Evolutionary conservation across 2,888 invertebrate species (phyloP).

Genomic region (Tipula confusa): DNA sequence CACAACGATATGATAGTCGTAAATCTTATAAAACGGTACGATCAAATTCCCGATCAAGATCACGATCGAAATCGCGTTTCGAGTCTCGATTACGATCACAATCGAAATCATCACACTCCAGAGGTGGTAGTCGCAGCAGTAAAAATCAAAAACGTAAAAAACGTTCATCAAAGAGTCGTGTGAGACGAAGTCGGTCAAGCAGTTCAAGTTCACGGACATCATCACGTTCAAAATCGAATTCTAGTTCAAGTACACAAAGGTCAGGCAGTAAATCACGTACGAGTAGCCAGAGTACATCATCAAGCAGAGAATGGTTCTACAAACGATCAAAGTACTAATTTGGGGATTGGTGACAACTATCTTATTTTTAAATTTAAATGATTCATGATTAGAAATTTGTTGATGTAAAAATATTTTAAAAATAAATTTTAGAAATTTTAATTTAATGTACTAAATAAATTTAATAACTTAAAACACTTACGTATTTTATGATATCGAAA

Average conservation of each 20-base stretch:
- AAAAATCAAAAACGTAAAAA: not conserved
- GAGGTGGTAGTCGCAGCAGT: not conserved
- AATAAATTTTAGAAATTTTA: not conserved
- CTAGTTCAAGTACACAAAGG: not conserved
- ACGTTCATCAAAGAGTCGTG: not conserved
- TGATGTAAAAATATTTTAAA: not conserved
- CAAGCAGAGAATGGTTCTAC: not conserved
- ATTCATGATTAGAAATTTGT: not conserved
- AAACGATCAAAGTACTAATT: not conserved
- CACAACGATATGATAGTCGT: not conserved
- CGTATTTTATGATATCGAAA: too few relatives aligned
- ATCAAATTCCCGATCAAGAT: constrained; percentile 37
- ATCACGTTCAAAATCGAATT: not conserved
- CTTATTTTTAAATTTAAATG: not conserved
- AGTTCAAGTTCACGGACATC: not conserved
- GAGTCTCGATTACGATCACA: constrained; percentile 36
- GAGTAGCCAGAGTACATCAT: not conserved
- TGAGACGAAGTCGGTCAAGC: not conserved
- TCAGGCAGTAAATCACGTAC: not conserved
- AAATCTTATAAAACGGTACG: not conserved
- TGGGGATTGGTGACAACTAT: not conserved
- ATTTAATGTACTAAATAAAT: too few relatives aligned
- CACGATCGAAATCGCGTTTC: constrained; percentile 37
- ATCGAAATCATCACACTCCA: not conserved
- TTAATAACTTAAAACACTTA: too few relatives aligned